Evolutionary conservation across 2,113 vertebrate species (phyloP).

Genomic region (Cryptotis parvus): DNA sequence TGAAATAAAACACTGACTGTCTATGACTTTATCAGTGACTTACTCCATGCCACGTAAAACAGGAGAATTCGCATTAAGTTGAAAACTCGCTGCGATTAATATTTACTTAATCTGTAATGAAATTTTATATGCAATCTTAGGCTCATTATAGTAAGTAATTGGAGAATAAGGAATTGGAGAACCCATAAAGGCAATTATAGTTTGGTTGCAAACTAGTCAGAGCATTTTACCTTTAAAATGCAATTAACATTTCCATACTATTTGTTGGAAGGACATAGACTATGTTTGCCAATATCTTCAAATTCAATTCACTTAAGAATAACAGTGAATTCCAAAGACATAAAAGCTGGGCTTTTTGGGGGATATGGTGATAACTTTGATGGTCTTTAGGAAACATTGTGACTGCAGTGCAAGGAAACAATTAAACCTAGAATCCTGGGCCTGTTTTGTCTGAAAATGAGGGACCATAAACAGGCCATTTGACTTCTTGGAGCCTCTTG

Average conservation of each 20-base stretch:
- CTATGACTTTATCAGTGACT: neutral
- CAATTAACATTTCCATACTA: neutral
- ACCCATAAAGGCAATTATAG: neutral
- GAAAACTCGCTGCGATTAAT: neutral
- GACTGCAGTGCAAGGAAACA: neutral
- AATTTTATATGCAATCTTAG: constrained; percentile 22
- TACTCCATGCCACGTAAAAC: neutral
- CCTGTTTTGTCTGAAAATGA: neutral
- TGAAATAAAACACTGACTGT: neutral
- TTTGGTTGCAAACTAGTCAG: neutral
- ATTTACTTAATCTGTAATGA: neutral
- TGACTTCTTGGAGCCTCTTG: neutral
- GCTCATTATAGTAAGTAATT: constrained; percentile 13
- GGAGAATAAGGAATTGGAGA: neutral
- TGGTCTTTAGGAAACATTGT: neutral
- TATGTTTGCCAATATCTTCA: neutral
- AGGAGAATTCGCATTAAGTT: neutral
- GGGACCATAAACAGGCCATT: neutral
- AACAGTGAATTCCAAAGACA: constrained; percentile 2
- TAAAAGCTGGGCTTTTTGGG: neutral
- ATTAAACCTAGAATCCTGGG: neutral
- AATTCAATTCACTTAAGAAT: constrained; percentile 29
- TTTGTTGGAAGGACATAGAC: neutral
- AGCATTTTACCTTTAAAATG: constrained; percentile 29
- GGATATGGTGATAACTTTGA: neutral